Conservation (phyloP, 2,888 invertebrate species). For the Ochropacha duplaris region DNA sequence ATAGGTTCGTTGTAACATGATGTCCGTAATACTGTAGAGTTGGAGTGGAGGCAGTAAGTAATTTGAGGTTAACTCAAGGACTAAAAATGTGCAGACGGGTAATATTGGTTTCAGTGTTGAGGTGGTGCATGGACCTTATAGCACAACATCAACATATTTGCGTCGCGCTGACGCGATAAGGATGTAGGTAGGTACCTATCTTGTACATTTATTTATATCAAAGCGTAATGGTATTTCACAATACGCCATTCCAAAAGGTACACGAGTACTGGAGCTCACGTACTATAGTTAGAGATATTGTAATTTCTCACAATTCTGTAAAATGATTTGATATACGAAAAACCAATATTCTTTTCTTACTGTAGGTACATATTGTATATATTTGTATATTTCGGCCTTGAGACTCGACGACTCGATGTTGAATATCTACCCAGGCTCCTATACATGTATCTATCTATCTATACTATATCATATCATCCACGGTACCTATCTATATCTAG, state of each 20-base stretch:
- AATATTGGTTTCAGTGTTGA: conserved; percentile 18
- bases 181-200: too few relatives aligned
- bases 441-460: conserved; percentile 56
- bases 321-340: conserved; percentile 48
- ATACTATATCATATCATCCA: conserved; percentile 58
- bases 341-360: conserved; percentile 64
- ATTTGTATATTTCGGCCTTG: conserved; percentile 82
- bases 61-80: conserved; percentile 73
- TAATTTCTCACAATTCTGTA: conserved; percentile 25
- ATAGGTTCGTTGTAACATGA: conserved; percentile 13
- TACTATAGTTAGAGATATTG: conserved; percentile 27
- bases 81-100: conserved; percentile 20
- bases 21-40: not conserved
- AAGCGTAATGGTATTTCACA: conserved; percentile 45
- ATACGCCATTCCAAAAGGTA: conserved; percentile 48
- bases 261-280: conserved; percentile 21
- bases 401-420: conserved; percentile 77
- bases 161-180: conserved; percentile 53
- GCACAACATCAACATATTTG: conserved; percentile 37
- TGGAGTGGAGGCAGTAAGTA: not conserved
- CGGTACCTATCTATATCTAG: conserved; percentile 78
- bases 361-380: conserved; percentile 54
- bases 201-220: conserved; percentile 32
- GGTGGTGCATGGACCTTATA: conserved; percentile 18
- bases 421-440: conserved; percentile 70